Conservation (phyloP, 2,113 vertebrate genomes). For the Bungarus multicinctus region DNA sequence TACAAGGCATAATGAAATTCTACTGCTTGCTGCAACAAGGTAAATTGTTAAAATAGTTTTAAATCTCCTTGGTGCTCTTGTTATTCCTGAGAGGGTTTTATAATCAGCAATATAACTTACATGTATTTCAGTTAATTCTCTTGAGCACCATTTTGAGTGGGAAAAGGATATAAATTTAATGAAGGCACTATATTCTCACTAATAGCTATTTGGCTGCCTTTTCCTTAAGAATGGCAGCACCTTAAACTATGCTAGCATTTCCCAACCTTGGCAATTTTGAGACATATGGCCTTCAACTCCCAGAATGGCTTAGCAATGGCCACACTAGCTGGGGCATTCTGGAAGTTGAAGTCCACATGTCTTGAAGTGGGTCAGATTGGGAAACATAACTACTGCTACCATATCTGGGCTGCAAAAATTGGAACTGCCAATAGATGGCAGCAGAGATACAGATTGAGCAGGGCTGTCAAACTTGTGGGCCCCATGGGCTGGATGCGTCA, state of each 20-base stretch:
- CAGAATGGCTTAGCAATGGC: background rate
- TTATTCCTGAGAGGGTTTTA: background rate
- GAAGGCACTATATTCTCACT: background rate
- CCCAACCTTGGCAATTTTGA: background rate
- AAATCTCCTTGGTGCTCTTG: background rate
- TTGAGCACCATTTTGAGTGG: background rate
- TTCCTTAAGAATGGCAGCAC: background rate
- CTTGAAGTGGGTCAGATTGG: background rate
- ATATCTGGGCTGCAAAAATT: background rate
- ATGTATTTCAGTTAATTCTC: background rate
- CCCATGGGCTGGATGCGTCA: too few relatives aligned
- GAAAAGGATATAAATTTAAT: background rate
- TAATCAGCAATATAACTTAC: background rate
- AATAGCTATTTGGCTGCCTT: background rate
- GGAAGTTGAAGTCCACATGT: background rate
- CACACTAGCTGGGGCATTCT: background rate
- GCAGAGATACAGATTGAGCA: background rate
- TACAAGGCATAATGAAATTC: background rate
- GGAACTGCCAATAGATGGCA: background rate
- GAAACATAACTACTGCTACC: background rate
- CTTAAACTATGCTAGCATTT: background rate
- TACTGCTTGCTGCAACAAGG: background rate
- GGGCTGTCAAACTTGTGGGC: too few relatives aligned
- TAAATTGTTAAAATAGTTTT: background rate
- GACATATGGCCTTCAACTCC: background rate